Evolutionary conservation across 2,113 vertebrate species (phyloP).

Genomic region (Solea senegalensis): DNA sequence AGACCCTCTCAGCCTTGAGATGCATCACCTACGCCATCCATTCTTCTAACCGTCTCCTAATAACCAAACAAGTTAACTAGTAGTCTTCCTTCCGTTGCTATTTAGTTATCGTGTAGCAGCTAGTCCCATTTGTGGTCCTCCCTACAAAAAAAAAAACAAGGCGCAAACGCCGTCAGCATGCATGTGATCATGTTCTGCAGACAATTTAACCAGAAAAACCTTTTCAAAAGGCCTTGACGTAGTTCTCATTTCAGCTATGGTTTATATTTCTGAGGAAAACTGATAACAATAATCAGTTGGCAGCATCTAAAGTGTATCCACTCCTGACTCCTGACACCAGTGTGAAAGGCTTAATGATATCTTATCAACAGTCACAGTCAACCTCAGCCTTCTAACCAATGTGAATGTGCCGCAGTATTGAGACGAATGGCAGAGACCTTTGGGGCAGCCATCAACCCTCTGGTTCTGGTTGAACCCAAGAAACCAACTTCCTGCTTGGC

Average conservation of each 20-base stretch:
- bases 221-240: neutral
- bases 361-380: neutral
- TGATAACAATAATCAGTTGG: neutral
- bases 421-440: conserved; percentile 4
- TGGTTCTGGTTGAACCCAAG: conserved; percentile 6
- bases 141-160: neutral
- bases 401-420: neutral
- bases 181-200: conserved; percentile 24
- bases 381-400: neutral
- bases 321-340: too few relatives aligned
- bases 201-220: neutral
- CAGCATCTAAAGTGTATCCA: too few relatives aligned
- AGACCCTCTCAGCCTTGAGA: neutral
- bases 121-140: conserved; percentile 1
- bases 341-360: too few relatives aligned
- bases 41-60: too few relatives aligned
- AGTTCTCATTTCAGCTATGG: neutral
- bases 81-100: neutral
- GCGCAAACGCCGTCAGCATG: neutral
- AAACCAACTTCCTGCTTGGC: conserved; percentile 20
- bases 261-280: conserved; percentile 20
- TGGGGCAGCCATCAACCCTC: conserved; percentile 10
- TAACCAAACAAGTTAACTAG: neutral
- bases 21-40: too few relatives aligned
- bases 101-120: neutral